A percentile compares a stretch with the other conserved stretches of the same genome.
phyloP scores from a whole-genome alignment of 2,113 vertebrate species.

The Arenaria interpres region DNA sequence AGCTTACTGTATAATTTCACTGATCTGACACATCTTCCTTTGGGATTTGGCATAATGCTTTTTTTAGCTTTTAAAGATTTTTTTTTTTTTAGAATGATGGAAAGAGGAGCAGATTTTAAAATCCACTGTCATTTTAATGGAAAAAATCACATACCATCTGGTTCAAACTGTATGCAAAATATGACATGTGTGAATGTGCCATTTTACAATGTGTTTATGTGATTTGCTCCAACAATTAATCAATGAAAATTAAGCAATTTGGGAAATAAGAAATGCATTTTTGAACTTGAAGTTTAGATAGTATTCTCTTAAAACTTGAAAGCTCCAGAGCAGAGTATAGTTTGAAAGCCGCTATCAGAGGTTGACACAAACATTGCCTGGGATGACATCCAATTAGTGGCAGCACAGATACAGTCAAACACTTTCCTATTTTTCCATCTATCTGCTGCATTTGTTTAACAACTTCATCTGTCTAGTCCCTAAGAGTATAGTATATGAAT shows the following conservation, averaged over 20 bases:
- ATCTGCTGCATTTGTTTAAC: background rate
- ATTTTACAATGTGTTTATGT: background rate
- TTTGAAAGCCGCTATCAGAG: background rate
- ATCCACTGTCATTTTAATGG: background rate
- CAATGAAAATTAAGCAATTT: background rate
- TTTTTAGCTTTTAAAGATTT: background rate
- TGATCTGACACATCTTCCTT: background rate
- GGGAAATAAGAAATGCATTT: background rate
- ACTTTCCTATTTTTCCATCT: background rate
- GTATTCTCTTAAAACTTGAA: background rate
- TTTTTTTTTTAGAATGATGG: background rate
- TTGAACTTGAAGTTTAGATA: background rate
- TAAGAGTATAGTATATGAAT: background rate
- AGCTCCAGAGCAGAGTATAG: background rate
- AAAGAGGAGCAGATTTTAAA: background rate
- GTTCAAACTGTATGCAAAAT: background rate
- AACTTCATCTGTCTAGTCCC: background rate
- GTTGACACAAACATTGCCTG: background rate
- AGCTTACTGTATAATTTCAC: background rate
- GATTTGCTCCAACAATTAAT: background rate
- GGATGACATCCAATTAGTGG: background rate
- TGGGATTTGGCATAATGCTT: background rate
- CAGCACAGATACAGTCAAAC: background rate
- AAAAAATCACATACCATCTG: background rate
- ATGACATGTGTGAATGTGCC: background rate